phyloP scores from a whole-genome alignment of 2,888 invertebrate species.

The Alloplasta piceator region DNA sequence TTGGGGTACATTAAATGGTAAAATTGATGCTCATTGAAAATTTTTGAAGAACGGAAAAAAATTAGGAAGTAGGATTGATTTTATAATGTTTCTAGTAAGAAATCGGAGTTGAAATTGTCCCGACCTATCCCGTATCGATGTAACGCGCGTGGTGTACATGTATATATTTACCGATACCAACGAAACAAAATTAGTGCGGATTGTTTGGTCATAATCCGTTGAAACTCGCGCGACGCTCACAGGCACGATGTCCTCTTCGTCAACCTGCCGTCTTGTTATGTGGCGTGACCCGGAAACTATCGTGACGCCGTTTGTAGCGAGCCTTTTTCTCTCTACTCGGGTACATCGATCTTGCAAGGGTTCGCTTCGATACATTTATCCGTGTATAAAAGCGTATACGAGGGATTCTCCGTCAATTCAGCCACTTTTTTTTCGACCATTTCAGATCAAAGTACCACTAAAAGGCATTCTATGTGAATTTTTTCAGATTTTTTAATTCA shows the following conservation, averaged over 20 bases:
- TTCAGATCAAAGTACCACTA: too few relatives aligned
- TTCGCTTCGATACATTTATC: constrained; percentile 11
- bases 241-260: constrained; percentile 67
- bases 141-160: background rate
- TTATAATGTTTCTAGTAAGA: too few relatives aligned
- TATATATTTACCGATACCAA: background rate
- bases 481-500: too few relatives aligned
- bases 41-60: too few relatives aligned
- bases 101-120: too few relatives aligned
- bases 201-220: constrained; percentile 43
- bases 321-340: constrained; percentile 16
- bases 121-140: too few relatives aligned
- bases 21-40: too few relatives aligned
- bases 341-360: constrained; percentile 25
- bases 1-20: too few relatives aligned
- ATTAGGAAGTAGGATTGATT: too few relatives aligned
- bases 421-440: too few relatives aligned
- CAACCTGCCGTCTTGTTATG: constrained; percentile 78
- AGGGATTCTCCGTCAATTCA: too few relatives aligned
- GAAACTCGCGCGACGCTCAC: constrained; percentile 12
- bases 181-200: background rate
- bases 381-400: background rate
- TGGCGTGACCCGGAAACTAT: constrained; percentile 80
- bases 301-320: constrained; percentile 29
- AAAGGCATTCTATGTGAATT: too few relatives aligned